Base-by-base conservation (phyloP, 30 jellyfish, hydroid and myxozoan species). In the Hydra vulgaris region DNA sequence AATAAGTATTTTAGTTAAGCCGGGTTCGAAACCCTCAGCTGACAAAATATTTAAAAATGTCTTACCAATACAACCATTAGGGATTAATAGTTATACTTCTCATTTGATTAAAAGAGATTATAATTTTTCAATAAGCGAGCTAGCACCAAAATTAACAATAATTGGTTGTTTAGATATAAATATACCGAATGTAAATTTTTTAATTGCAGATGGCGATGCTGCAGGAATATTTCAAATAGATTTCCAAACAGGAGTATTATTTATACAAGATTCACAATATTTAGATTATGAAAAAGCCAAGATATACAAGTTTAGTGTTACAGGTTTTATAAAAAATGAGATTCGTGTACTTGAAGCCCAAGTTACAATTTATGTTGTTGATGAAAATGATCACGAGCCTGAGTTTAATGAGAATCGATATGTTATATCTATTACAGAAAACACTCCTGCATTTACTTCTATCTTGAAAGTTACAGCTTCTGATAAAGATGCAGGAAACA, bases 341-440 rank as follows among this genome's bases (percentile, higher is more conserved):
- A 15, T 54, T 1, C 69, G 68, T 70, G 66, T 53, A 52, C 94
- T 77, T 23, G 81, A 85, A 19, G 77, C 93, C 4, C 23, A 66
- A 23, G 75, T 90, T 54, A 56, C 83, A 7, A 79, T 90, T 22
- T 72, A 88, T 5, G 75, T 90, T 27, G 69, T 54, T 52, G 95
- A 94, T 71, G 85, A 20, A 16, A 94, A 94, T 78, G 99, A 94
- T 78, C 82, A 87, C 52, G 84, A 95, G 21, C 99, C 99, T 0
- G 89, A 70, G 23, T 94, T 94, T 76, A 69, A 72, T 27, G 70
- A 80, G 26, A 61, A 66, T 17, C 20, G 53, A 66, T 80, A 18
- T 68, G 22, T 18, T 12, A 72, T 26, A 19, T n/a, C 25, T 0
- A 66, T 80, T 26, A 20, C 18, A 18, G 95, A 85, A 73, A 23